Evolutionary conservation across 1,140 invertebrate species (phyloP), one percentile per base, ranked within the genome.

Genomic region (Lepidurus couesii): DNA sequence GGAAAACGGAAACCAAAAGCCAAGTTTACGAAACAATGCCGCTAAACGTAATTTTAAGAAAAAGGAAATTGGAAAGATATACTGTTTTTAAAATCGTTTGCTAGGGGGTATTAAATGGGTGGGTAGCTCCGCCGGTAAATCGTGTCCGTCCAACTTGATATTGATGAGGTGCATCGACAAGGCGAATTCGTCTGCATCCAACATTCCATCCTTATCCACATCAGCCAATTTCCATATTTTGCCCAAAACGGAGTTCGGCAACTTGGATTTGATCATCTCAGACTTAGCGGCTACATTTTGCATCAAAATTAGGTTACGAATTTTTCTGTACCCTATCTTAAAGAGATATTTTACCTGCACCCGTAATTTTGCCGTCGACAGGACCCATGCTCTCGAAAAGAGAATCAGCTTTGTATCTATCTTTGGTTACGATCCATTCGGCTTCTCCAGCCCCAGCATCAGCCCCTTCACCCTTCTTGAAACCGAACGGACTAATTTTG

Each of bases 201-300:
- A 86, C 86, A 94, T 91, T 0, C 98, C 98, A 87, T 99, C 98
- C 82, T 93, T 92, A 86, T 99, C 98, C 53, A 99, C 90, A 86
- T 99, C 98, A 0, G 98, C 91, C 45, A 99, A 86, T 85, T 97
- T 98, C 97, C 97, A 99, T 82, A 98, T 94, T 88, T 98, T 99
- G 77, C 95, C 96, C 79, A 99, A 90, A 42, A 99, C 95, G 26
- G 92, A 92, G 85, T 99, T 99, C 0, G 98, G 98, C 81, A 99
- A 88, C 87, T 99, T 99, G 1, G 97, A 98, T 87, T 98, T 99
- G 45, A 99, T 90, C 93, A 99, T 96, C 87, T 99, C 96, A 16
- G 90, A 89, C 88, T 98, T 99, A 74, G 96, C 97, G 83, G 92
- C 93, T 91, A 87, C 81, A 85, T 85, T 89, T 85, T 81, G 80